Percentiles rank a stretch among this genome's conserved stretches.
phyloP scores from a whole-genome alignment of 2,797 vertebrate species.

The Acrossocheilus fasciatus region DNA sequence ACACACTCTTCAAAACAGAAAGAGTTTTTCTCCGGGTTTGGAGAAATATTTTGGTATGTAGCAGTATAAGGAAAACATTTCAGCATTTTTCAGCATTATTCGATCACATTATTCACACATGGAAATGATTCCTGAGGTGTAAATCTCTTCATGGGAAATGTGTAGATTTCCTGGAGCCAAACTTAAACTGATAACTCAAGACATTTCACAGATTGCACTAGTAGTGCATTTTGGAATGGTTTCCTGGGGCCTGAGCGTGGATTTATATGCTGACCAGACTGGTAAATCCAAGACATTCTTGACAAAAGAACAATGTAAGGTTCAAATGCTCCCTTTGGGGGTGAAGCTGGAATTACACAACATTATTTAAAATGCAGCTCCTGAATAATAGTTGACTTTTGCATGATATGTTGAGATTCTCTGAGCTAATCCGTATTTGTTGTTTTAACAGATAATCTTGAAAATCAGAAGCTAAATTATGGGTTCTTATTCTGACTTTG shows the following conservation, averaged over 20 bases:
- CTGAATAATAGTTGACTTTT: conserved; percentile 48
- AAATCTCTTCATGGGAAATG: conserved; percentile 69
- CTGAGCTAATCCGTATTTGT: background rate
- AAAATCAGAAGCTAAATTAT: background rate
- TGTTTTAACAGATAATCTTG: background rate
- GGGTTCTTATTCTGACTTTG: background rate
- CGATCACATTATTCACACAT: conserved; percentile 64
- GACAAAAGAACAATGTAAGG: conserved; percentile 42
- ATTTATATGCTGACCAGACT: conserved; percentile 54
- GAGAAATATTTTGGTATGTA: conserved; percentile 55
- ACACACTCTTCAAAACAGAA: conserved; percentile 58
- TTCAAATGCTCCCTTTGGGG: conserved; percentile 46
- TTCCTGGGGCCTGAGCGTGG: conserved; percentile 40
- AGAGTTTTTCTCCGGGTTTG: conserved; percentile 61
- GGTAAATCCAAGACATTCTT: conserved; percentile 51
- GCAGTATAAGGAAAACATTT: conserved; percentile 53
- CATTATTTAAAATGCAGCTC: conserved; percentile 47
- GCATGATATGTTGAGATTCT: conserved; percentile 22
- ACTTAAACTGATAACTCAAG: conserved; percentile 64
- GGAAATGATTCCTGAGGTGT: conserved; percentile 66
- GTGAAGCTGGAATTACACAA: conserved; percentile 33
- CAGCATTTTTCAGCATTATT: conserved; percentile 55
- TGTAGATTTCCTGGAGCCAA: conserved; percentile 64
- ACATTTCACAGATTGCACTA: conserved; percentile 56
- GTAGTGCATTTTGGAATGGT: conserved; percentile 48